These are phyloP conservation scores for Rallus crepitans DNA, from an alignment of 2,797 vertebrate genomes.

Conservation along the genomic window DNA sequence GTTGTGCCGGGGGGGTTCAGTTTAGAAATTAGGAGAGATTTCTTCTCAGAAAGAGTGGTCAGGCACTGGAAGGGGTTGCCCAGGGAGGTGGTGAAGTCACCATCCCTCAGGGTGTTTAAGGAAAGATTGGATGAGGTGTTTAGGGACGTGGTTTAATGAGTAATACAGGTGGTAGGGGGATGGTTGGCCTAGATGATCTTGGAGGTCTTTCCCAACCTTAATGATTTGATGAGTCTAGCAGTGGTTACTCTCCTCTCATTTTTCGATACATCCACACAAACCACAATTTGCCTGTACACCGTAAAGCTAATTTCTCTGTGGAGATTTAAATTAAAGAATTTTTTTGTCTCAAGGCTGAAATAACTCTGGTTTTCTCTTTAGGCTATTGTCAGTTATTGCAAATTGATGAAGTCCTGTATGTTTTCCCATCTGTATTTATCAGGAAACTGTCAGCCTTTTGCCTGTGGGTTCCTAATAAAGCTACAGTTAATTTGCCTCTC, in stretches of 20 bases:
- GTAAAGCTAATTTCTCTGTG: neutral
- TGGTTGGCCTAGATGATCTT: too few species aligned
- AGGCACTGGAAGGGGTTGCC: too few species aligned
- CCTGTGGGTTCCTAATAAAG: neutral
- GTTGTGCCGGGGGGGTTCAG: too few species aligned
- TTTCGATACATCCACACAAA: neutral
- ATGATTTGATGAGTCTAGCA: neutral
- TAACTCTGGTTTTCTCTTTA: neutral
- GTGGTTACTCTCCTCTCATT: neutral
- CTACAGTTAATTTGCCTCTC: neutral
- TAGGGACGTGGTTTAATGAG: too few species aligned
- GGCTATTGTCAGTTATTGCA: neutral
- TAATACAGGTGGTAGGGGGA: too few species aligned
- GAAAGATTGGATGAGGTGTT: too few species aligned
- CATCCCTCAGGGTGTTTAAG: too few species aligned
- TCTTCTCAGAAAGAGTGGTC: too few species aligned
- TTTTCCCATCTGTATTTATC: neutral
- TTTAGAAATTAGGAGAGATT: too few species aligned
- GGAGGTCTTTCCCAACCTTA: too few species aligned
- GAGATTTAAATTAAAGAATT: neutral
- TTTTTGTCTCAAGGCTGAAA: neutral
- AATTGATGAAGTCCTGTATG: neutral
- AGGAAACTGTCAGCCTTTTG: neutral
- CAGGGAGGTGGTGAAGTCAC: too few species aligned
- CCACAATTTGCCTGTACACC: neutral